Evolutionary conservation across 2,888 invertebrate genomes (phyloP), one percentile per base, ranked within the genome.

Genomic region (Punctoribates punctum): DNA sequence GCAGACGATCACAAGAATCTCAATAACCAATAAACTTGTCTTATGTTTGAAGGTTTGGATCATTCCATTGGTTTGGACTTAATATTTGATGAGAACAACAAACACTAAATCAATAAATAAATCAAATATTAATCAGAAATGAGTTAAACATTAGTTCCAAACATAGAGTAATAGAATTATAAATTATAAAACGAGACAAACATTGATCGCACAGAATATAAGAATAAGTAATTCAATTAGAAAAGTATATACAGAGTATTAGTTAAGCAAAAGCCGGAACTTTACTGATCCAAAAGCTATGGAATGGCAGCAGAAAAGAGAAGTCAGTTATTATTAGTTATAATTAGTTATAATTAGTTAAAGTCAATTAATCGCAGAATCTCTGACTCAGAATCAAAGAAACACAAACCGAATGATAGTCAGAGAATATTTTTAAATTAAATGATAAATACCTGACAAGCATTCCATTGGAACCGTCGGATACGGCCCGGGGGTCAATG

Each of bases 391-490:
- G 15, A 8, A 34, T 65, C 8, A 42, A 13, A 42, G 13, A 42
- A 42, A 1, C 4, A 42, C 13, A 42, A 42, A 42, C 11, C 42
- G 6, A 42, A 13, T 42, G 42, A 42, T 13, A 42, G 42, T 42
- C 42, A 42, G 42, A 42, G 42, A 42, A n/a, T n/a, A n/a, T n/a
- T 42, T 13, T 42, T 1, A 9, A 42, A 42, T 8, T 13, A 42
- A 42, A 15, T 34, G 17, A n/a, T 1, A n/a, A 48, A 57, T 76
- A 76, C 76, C 76, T 76, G 67, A 76, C 73, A 42, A 76, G 57
- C 76, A 67, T 65, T 75, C 76, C 76, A 38, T 73, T 76, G 54
- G 76, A 73, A 9, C 73, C 73, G 60, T 73, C 60, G 34, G 76
- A 76, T 13, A 76, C 34, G 15, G 54, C 76, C 3, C 76, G 42